These are phyloP conservation scores for Hypsibius dujardini DNA, from an alignment of 1,140 invertebrate genomes.

Conservation along the genomic window DNA sequence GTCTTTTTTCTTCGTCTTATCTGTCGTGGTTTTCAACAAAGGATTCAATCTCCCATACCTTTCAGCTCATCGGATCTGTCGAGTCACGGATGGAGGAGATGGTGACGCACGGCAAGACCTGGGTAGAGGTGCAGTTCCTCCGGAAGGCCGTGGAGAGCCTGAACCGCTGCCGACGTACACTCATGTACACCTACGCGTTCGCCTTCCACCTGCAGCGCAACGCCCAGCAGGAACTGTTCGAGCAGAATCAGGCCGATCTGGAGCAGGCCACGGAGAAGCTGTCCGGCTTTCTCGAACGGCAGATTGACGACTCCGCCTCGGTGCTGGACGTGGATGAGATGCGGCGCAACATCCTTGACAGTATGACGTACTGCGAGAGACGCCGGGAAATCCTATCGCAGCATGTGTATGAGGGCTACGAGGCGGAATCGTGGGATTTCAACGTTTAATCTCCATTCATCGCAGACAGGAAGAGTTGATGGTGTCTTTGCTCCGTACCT, in stretches of 20 bases:
- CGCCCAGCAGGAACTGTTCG: not conserved
- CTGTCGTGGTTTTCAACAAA: no score
- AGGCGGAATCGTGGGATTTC: conserved; percentile 34
- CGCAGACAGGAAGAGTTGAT: no score
- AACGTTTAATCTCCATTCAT: no score
- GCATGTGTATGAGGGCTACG: conserved; percentile 24
- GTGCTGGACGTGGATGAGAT: not conserved
- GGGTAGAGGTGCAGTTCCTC: not conserved
- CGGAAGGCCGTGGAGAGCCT: conserved; percentile 14
- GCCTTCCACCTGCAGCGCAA: conserved; percentile 4
- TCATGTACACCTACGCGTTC: conserved; percentile 17
- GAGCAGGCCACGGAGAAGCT: not conserved
- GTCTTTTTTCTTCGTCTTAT: no score
- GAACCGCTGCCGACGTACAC: conserved; percentile 6
- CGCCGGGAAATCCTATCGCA: not conserved
- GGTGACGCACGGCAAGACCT: no score
- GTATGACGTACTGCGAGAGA: not conserved
- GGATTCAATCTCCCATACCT: no score
- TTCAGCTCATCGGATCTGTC: no score
- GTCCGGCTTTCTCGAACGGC: not conserved
- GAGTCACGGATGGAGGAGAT: no score
- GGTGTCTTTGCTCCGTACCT: no score
- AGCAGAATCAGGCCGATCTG: not conserved
- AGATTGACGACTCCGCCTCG: not conserved
- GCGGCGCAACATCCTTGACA: conserved; percentile 13